Base-by-base conservation (phyloP, 2,113 vertebrate genomes). In the Strix aluco region DNA sequence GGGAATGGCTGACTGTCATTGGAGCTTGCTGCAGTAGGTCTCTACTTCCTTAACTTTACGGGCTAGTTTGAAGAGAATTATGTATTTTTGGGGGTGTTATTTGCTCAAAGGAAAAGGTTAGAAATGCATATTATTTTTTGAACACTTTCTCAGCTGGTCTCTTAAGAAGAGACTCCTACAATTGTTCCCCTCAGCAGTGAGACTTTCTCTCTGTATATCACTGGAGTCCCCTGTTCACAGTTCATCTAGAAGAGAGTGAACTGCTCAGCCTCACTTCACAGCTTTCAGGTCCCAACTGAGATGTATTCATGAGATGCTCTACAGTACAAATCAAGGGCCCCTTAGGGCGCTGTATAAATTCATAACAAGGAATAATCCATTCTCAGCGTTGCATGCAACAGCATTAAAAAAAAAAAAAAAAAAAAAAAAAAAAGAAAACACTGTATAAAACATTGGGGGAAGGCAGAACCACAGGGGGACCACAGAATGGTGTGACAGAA, bases 351-450 rank as follows among this genome's bases (percentile, higher is more conserved):
- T 57, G 42, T 94, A 87, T 95, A 94, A 92, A 89, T 95, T 91
- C 75, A 82, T 96, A 94, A 91, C 84, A 97, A 94, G 83, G 69
- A 96, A 77, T 77, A 92, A 95, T 92, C 91, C 84, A 85, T 94
- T 92, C 81, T 91, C 70, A 73, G 32, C 2, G 6, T 80, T 80
- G 70, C 78, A 72, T 80, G 81, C 81, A 92, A 87, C 55, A 67
- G 44, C 32, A 47, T 47, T 93, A 94, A 11, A n/a, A 42, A 82
- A 49, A 70, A 69, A 20, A 66, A 54, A 69, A 10, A 34, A n/a
- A 47, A 42, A 21, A 55, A 73, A 69, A 83, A 66, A 44, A 75
- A 38, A 29, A 34, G 10, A 63, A 86, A 91, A 61, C 40, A 75
- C n/a, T 42, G 34, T 22, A 61, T 73, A 49, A 91, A 91, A 72